Conservation (phyloP, 2,113 vertebrate species). For the Mesocricetus auratus region DNA sequence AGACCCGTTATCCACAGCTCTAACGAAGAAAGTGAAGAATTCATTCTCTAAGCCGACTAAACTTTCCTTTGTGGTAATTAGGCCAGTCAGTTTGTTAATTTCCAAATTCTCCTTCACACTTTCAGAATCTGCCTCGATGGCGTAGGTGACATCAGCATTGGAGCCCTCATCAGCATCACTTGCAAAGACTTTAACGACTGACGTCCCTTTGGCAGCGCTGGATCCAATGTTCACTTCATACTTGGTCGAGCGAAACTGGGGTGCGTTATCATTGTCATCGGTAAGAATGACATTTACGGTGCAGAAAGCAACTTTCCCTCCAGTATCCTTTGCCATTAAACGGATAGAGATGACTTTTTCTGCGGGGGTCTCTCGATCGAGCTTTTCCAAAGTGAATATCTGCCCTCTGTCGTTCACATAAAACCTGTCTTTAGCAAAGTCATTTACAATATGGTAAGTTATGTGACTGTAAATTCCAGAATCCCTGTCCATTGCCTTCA, state of each 20-base stretch:
- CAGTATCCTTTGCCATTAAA: constrained; percentile 95
- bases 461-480: constrained; percentile 91
- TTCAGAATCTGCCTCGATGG: constrained; percentile 94
- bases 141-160: constrained; percentile 95
- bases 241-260: constrained; percentile 93
- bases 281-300: constrained; percentile 96
- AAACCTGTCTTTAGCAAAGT: constrained; percentile 96
- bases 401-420: constrained; percentile 93
- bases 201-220: constrained; percentile 91
- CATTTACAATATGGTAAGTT: constrained; percentile 95
- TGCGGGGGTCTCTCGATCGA: constrained; percentile 94
- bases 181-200: constrained; percentile 92
- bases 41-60: constrained; percentile 97
- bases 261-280: constrained; percentile 96
- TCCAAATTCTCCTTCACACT: constrained; percentile 96
- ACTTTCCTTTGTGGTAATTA: constrained; percentile 96
- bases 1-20: constrained; percentile 94
- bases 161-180: constrained; percentile 97
- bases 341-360: constrained; percentile 96
- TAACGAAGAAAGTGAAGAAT: constrained; percentile 94
- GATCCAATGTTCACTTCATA: constrained; percentile 94
- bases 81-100: constrained; percentile 92
- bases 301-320: constrained; percentile 97
- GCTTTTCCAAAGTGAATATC: constrained; percentile 93
- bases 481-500: constrained; percentile 93